Base-by-base conservation (phyloP, 1,140 invertebrate genomes). In the Bactericera cockerelli region DNA sequence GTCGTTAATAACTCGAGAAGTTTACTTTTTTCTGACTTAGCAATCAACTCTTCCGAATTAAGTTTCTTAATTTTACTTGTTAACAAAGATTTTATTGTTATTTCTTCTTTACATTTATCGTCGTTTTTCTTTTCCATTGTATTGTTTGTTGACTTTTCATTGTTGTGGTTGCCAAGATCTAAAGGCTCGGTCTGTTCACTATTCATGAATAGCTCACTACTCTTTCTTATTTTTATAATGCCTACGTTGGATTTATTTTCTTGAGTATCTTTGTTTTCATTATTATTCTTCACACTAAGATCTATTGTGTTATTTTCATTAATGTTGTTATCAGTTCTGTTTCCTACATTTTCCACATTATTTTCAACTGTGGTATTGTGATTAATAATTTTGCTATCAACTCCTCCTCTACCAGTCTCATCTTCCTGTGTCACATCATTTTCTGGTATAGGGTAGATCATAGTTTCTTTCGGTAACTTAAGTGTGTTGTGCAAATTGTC, bases 361-460 rank as follows among this genome's bases (percentile, higher is more conserved):
- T 31, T 49, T 4, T 49, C 42, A 19, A 49, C 21, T 36, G 10
- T 36, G n/a, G 10, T 36, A 36, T n/a, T 36, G 10, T 36, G 10
- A 8, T 22, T 22, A 8, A 54, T 8, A 8, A 54, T 21, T 56
- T 56, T 28, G 8, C n/a, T 56, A 14, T 57, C 56, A 3, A 33
- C 8, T 11, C 16, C 26, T 31, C 11, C 26, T n/a, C 8, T 2
- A 21, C 58, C 53, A 0, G 13, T 21, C 39, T 61, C 62, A 2
- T 59, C 28, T 56, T 61, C 56, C 33, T 61, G 54, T 19, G 55
- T 36, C 6, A 55, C 54, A 25, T 61, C 8, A 42, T 56, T 55
- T 59, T 59, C 55, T 56, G 38, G 13, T 33, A 38, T 57, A 8
- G 42, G 42, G 19, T 49, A 49, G 22, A 49, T 49, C 42, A 49